phyloP scores from a whole-genome alignment of 2,888 invertebrate genomes.

The Rhyacophila evoluta region DNA sequence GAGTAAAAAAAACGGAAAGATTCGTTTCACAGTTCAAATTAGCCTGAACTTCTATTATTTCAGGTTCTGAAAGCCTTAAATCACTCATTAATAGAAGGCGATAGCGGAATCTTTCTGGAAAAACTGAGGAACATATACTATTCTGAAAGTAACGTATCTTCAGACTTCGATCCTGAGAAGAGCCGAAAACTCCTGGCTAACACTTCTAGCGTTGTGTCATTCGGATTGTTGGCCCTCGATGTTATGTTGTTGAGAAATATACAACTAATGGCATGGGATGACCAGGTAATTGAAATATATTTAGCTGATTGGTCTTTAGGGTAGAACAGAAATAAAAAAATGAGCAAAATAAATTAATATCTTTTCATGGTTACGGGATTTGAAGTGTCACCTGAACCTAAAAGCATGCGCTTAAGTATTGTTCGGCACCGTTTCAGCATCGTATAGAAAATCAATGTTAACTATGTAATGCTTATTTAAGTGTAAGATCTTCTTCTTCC shows the following conservation, averaged over 20 bases:
- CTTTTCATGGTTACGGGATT: too few species aligned
- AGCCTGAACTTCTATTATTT: not conserved
- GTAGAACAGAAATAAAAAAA: not conserved
- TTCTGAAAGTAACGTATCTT: slow-evolving; percentile 62
- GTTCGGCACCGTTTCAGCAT: too few species aligned
- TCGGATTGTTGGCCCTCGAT: slow-evolving; percentile 71
- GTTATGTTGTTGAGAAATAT: slow-evolving; percentile 71
- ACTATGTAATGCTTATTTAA: too few species aligned
- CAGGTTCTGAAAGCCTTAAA: slow-evolving; percentile 67
- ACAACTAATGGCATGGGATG: slow-evolving; percentile 71
- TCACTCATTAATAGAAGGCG: slow-evolving; percentile 67
- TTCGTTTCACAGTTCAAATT: too few species aligned
- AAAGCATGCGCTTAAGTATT: too few species aligned
- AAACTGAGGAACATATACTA: slow-evolving; percentile 69
- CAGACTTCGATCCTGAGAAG: slow-evolving; percentile 42
- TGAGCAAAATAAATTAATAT: too few species aligned
- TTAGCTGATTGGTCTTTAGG: too few species aligned
- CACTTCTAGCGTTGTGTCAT: slow-evolving; percentile 67
- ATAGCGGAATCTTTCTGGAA: slow-evolving; percentile 65
- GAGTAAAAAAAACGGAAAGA: too few species aligned
- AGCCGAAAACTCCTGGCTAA: slow-evolving; percentile 63
- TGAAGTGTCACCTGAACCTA: too few species aligned
- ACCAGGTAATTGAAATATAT: slow-evolving; percentile 60
- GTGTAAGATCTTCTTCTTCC: too few species aligned
- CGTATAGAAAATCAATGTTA: too few species aligned